Percentiles rank a stretch among this genome's conserved stretches.
These are phyloP conservation scores for Metalampra italica DNA, from an alignment of 2,888 invertebrate species.

Conservation along the genomic window DNA sequence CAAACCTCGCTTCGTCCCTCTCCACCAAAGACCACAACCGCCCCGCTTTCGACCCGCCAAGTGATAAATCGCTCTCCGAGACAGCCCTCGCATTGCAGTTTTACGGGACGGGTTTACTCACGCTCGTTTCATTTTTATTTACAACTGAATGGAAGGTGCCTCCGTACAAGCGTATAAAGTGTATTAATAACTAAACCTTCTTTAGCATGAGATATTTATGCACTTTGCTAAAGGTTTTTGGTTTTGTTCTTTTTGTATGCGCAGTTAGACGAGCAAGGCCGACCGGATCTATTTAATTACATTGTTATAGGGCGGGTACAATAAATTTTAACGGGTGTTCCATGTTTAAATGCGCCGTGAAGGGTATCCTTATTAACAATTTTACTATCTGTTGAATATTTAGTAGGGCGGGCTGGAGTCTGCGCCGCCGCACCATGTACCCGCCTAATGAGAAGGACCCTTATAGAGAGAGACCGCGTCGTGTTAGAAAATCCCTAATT, in stretches of 20 bases:
- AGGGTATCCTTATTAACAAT: conserved; percentile 53
- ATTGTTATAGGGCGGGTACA: conserved; percentile 45
- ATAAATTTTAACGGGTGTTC: conserved; percentile 52
- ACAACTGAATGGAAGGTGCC: conserved; percentile 51
- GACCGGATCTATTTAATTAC: conserved; percentile 53
- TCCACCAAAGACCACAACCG: conserved; percentile 35
- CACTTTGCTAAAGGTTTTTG: conserved; percentile 24
- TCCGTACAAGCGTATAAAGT: conserved; percentile 44
- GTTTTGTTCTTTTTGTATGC: conserved; percentile 24
- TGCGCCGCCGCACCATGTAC: conserved; percentile 43
- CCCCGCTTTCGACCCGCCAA: conserved; percentile 45
- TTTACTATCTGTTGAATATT: conserved; percentile 63
- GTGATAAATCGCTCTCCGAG: conserved; percentile 64
- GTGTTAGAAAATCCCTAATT: conserved; percentile 69
- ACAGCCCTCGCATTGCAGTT: conserved; percentile 54
- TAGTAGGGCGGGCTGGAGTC: conserved; percentile 43
- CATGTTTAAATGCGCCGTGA: conserved; percentile 50
- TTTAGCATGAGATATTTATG: conserved; percentile 36
- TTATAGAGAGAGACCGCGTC: conserved; percentile 52
- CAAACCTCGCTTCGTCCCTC: conserved; percentile 31
- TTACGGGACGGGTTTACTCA: conserved; percentile 35
- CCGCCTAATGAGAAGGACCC: conserved; percentile 62
- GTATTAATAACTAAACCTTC: conserved; percentile 52
- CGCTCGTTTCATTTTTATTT: conserved; percentile 57
- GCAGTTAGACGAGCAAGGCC: conserved; percentile 47